Evolutionary conservation across 2,888 invertebrate species (phyloP).

Genomic region (Thymelicus sylvestris): DNA sequence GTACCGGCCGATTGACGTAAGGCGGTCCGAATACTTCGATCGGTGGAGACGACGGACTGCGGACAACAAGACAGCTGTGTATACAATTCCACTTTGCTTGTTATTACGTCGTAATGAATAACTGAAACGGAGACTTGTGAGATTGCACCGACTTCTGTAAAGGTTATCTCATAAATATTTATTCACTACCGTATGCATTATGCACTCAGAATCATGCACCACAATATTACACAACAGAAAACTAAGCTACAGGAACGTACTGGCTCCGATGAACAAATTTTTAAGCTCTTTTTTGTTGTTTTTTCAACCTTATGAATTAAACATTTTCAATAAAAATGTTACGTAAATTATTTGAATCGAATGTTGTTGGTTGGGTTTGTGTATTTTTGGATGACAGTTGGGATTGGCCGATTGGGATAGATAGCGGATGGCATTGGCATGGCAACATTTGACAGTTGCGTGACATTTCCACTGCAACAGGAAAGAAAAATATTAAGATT

Average conservation of each 20-base stretch:
- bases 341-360: constrained; percentile 28
- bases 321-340: constrained; percentile 12
- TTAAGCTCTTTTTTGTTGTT: not conserved
- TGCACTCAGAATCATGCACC: not conserved
- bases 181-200: not conserved
- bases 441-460: constrained; percentile 27
- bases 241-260: not conserved
- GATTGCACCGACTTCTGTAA: not conserved
- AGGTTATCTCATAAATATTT: constrained; percentile 9
- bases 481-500: too few species aligned
- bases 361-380: constrained; percentile 14
- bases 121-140: not conserved
- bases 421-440: constrained; percentile 33
- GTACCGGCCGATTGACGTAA: constrained; percentile 29
- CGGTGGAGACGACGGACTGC: constrained; percentile 42
- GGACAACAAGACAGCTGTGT: constrained; percentile 39
- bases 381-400: constrained; percentile 24
- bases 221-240: not conserved
- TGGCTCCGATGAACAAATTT: not conserved
- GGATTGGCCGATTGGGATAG: not conserved
- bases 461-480: constrained; percentile 7
- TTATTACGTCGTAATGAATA: constrained; percentile 11
- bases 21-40: constrained; percentile 31
- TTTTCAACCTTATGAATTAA: not conserved
- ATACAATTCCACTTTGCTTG: constrained; percentile 18